Base-by-base conservation (phyloP, 2,888 invertebrate species). In the Camptogramma bilineatum region DNA sequence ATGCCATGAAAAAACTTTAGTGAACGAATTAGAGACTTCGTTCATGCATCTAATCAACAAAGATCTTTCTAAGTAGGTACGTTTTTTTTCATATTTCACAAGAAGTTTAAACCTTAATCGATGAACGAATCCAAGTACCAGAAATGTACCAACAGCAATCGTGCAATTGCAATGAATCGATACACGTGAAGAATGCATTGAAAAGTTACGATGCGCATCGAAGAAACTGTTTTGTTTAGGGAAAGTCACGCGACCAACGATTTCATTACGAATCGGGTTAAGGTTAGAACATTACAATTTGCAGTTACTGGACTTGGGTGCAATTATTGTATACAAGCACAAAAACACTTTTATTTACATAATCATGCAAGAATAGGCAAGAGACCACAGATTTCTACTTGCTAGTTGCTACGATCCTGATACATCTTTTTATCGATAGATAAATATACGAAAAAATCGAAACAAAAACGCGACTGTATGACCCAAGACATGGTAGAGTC, bases 191-290 rank as follows among this genome's bases (percentile, higher is more conserved):
- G 67, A 68, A 66, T 68, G 68, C 70, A 64, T 64, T 66, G 63
- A 66, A 68, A 62, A 66, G 68, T 62, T 52, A 64, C 61, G 47
- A 53, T 64, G 60, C 57, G 59, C 65, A 63, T 58, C 56, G 59
- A 62, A 48, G 58, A 61, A 62, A 65, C 64, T 50, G 62, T 54
- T 48, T 48, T 42, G 47, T 56, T 65, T 56, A 57, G 68, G 50
- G 70, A 68, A 68, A 71, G 70, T 68, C 64, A 71, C 70, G 68
- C 70, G 66, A 69, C 56, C 47, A 44, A 19, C 42, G 62, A 61
- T 64, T 66, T 56, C 62, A 42, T 62, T 61, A n/a, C 24, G 52
- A 48, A 53, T 18, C 50, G 17, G 70, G 68, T 62, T 62, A 70
- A 70, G 66, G 66, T 68, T 64, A 57, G 17, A 28, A 18, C 17